Evolutionary conservation across 2,113 vertebrate genomes (phyloP), one percentile per base, ranked within the genome.

Genomic region (Manacus vitellinus): DNA sequence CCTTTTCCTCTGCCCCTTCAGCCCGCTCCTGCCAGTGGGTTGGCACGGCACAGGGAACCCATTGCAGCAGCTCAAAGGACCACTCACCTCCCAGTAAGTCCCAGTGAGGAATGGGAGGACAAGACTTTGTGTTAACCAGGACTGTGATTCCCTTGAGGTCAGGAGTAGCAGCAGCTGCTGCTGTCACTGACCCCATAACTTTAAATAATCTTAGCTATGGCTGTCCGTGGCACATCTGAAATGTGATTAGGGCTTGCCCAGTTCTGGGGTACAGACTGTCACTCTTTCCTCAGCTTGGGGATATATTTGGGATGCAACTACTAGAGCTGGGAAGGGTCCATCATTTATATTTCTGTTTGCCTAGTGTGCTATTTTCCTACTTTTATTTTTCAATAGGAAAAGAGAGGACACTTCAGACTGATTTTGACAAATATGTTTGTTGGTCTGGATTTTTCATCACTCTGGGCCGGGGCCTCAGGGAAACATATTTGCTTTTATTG

Each of bases 121-220:
- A n/a, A 22, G 65, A 73, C 39, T 61, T 85, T 41, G 41, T 8
- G 13, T 77, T 75, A 59, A 63, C 63, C 59, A 87, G 89, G 62
- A 23, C 71, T 6, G 9, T 33, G 87, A 96, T 66, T 92, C 94
- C 82, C 90, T 31, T 39, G 77, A 77, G 89, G 85, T 73, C 87
- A 86, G 73, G 59, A 85, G 85, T 74, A 82, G 85, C 74, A 82
- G 82, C 96, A 97, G 96, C 95, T 97, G 97, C 94, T 82, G 87
- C 91, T 96, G 91, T 97, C 96, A 95, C 65, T 96, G 94, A 91
- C 88, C 68, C 62, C 43, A 11, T 47, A 83, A 81, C 91, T 94
- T 96, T 88, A 89, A 96, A 91, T 84, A 97, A 91, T 75, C 74
- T 56, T 20, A 35, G 81, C 62, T 88, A 12, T 39, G 63, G 59